Percentiles rank a stretch among this genome's conserved stretches.
Evolutionary conservation across 1,140 invertebrate species (phyloP).

Genomic region (Saccostrea cuccullata): DNA sequence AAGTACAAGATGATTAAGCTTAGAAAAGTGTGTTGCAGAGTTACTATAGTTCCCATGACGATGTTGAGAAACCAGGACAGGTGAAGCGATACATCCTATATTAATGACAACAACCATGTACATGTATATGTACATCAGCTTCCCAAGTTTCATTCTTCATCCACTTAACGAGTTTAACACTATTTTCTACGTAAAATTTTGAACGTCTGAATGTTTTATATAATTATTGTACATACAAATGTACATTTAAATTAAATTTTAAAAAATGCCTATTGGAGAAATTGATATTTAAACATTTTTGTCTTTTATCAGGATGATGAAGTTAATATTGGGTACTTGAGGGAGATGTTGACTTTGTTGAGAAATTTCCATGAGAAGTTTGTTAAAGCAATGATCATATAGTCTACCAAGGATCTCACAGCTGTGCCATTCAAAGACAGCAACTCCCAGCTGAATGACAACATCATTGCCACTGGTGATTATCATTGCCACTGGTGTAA

Average conservation of each 20-base stretch:
- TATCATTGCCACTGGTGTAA: too few species aligned
- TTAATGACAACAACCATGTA: too few species aligned
- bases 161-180: too few species aligned
- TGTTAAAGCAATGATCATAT: constrained; percentile 28
- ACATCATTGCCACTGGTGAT: constrained; percentile 36
- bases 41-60: too few species aligned
- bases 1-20: too few species aligned
- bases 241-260: too few species aligned
- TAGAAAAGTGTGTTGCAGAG: too few species aligned
- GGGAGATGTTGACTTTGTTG: constrained; percentile 36
- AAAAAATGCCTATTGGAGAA: constrained; percentile 38
- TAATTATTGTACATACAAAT: too few species aligned
- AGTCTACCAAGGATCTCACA: not conserved
- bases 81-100: not conserved
- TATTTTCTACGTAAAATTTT: too few species aligned
- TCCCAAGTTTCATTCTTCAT: not conserved
- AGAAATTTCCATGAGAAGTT: constrained; percentile 51
- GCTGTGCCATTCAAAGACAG: not conserved
- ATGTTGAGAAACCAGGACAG: not conserved
- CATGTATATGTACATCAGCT: constrained; percentile 43
- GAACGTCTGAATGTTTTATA: too few species aligned
- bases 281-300: constrained; percentile 43
- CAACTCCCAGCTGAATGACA: constrained; percentile 35
- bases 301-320: constrained; percentile 42
- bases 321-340: constrained; percentile 32